Percentiles rank a stretch among this genome's conserved stretches.
These are phyloP conservation scores for Oligia fasciuncula DNA, from an alignment of 2,888 invertebrate genomes.

Conservation along the genomic window DNA sequence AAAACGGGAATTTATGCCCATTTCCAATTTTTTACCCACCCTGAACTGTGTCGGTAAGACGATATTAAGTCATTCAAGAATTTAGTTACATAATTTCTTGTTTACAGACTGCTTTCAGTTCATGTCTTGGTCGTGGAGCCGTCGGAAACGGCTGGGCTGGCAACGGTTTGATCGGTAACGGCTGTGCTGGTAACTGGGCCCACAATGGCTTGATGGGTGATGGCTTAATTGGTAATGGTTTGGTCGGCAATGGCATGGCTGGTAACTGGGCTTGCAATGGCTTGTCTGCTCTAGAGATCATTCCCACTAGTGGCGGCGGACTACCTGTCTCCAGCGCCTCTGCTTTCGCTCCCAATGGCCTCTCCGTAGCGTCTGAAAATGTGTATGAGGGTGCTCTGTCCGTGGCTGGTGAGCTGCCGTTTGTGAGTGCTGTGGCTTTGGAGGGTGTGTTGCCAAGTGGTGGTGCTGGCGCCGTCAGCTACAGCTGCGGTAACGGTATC, in stretches of 20 bases:
- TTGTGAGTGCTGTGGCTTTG: constrained; percentile 20
- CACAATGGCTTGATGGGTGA: neutral
- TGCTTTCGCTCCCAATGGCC: constrained; percentile 39
- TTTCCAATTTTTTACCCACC: too few species aligned
- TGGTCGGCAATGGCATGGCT: too few species aligned
- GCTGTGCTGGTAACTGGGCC: neutral
- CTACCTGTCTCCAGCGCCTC: constrained; percentile 50
- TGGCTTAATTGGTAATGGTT: too few species aligned
- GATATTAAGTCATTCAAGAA: too few species aligned
- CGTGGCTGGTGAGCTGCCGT: constrained; percentile 30
- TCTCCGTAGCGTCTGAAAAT: constrained; percentile 56
- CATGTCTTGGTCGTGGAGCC: constrained; percentile 10
- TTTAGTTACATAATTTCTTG: neutral
- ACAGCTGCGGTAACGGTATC: constrained; percentile 47
- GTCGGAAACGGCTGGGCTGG: neutral
- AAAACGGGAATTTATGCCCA: too few species aligned
- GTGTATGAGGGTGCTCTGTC: constrained; percentile 38
- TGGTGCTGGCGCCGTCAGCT: constrained; percentile 29
- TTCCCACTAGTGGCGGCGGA: neutral
- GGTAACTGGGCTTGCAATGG: too few species aligned
- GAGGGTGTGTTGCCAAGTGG: neutral
- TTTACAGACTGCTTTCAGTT: constrained; percentile 10
- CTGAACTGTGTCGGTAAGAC: too few species aligned
- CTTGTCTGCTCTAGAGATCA: too few species aligned
- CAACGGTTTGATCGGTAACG: neutral